Evolutionary conservation across 2,113 vertebrate species (phyloP), one percentile per base, ranked within the genome.

Genomic region (Rhea americana): DNA sequence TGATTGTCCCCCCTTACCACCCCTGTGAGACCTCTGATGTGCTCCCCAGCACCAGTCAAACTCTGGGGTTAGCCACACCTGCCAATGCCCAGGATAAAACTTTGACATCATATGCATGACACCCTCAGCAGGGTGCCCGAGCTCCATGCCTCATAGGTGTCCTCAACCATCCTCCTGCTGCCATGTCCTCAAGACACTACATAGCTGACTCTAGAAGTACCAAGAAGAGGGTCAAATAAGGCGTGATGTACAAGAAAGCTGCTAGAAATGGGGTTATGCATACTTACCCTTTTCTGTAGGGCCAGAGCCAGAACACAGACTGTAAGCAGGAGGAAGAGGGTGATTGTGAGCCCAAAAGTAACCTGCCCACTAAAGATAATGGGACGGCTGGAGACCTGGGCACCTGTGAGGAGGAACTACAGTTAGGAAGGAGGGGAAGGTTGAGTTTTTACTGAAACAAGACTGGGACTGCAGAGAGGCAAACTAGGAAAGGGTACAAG

Each of bases 201-300:
- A 47, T 45, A 67, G 73, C 43, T 77, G 13, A n/a, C 73, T 62
- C 81, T 73, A n/a, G 30, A 45, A 37, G 26, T 39, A 32, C 15
- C 13, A 47, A 59, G 19, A 22, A 9, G 22, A 85, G 39, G 32
- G 62, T 72, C 66, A 82, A 39, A 47, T 51, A 61, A 90, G 21
- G 26, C 39, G 9, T 43, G 59, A 51, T 24, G 32, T 48, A 30
- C 17, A 55, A 61, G 68, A 70, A 88, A 63, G 21, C 32, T 25
- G 39, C 59, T 21, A 80, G 75, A 71, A 71, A 56, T 2, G 10
- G 19, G 5, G 19, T 45, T n/a, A 30, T 47, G 48, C 39, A 74
- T 28, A 93, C 97, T 96, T 93, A 97, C 97, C 89, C 85, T 96
- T 89, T 68, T 97, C 35, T 85, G 70, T 12, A 91, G 75, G 71